These are phyloP conservation scores for Aratinga solstitialis DNA, from an alignment of 2,797 vertebrate species.

Conservation along the genomic window DNA sequence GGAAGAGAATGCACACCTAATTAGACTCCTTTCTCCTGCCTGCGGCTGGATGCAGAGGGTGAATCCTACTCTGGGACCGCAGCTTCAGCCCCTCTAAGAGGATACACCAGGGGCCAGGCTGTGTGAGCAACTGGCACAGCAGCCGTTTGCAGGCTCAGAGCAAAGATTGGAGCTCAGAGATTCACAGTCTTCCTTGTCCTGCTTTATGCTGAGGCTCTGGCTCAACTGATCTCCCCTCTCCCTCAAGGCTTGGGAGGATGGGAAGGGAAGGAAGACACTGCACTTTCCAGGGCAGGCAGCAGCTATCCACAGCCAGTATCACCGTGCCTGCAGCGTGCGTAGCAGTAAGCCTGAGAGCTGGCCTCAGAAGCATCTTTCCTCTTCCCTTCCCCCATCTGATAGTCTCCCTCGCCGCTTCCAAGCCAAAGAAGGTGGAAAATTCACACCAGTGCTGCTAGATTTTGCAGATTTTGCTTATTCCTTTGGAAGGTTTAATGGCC, in stretches of 20 bases:
- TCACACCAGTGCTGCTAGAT: background rate
- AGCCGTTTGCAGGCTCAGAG: background rate
- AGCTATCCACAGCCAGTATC: background rate
- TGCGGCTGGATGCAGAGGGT: background rate
- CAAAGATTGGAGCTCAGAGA: background rate
- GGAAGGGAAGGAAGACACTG: background rate
- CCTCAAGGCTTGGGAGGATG: background rate
- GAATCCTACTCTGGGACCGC: background rate
- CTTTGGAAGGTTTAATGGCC: background rate
- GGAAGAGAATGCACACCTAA: background rate
- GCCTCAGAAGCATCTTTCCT: background rate
- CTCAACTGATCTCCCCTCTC: background rate
- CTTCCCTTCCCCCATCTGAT: background rate
- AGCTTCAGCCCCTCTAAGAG: background rate
- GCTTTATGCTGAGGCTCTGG: background rate
- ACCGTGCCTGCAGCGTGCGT: accelerated
- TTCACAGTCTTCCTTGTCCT: background rate
- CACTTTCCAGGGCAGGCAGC: background rate
- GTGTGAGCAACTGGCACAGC: background rate
- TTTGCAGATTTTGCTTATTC: background rate
- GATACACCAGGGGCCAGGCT: background rate
- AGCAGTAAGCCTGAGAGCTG: background rate
- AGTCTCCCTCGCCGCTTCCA: accelerated
- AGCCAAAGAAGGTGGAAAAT: background rate
- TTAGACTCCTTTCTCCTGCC: background rate